Base-by-base conservation (phyloP, 2,113 vertebrate genomes). In the Panthera leo region DNA sequence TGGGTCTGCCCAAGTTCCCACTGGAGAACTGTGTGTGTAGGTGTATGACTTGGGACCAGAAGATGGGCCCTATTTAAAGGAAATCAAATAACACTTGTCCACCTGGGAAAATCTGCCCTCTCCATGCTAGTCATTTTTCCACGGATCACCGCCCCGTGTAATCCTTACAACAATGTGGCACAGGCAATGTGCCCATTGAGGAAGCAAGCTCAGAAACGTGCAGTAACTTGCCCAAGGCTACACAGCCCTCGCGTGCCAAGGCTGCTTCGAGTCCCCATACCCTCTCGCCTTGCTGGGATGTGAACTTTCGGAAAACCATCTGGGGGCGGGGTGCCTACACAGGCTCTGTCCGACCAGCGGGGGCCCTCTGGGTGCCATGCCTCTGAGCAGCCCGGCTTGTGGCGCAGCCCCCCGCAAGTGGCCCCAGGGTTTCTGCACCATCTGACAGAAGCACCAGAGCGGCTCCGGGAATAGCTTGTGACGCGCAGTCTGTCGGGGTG, bases 341-440 rank as follows among this genome's bases (percentile, higher is more conserved):
- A 55, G n/a, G n/a, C 29, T 55, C n/a, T 18, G 18, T 68, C 16
- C 1, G 2, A 15, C 39, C 7, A 18, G 42, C 3, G 0, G 11
- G 2, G 14, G 48, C 65, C 10, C 0, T 25, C 23, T 21, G 6
- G 16, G n/a, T 36, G 11, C 34, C 73, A 18, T 39, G 58, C 63
- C 61, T 65, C 42, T 25, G 2, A 90, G 68, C 68, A 76, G 42
- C 71, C 21, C 27, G 39, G 25, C 29, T 9, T 5, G 19, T 42
- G 19, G 25, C 0, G 0, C 63, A 5, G 76, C 58, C 58, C 78
- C 61, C 63, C 4, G 19, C 86, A 42, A n/a, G 73, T 25, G 65
- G 85, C 89, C 85, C 70, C 82, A 19, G 61, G 70, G 95, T 42
- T 58, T 93, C 83, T 75, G 70, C 23, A 14, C 51, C 76, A 36